Conservation (phyloP, 2,888 invertebrate species). For the Hypolimnas misippus region DNA sequence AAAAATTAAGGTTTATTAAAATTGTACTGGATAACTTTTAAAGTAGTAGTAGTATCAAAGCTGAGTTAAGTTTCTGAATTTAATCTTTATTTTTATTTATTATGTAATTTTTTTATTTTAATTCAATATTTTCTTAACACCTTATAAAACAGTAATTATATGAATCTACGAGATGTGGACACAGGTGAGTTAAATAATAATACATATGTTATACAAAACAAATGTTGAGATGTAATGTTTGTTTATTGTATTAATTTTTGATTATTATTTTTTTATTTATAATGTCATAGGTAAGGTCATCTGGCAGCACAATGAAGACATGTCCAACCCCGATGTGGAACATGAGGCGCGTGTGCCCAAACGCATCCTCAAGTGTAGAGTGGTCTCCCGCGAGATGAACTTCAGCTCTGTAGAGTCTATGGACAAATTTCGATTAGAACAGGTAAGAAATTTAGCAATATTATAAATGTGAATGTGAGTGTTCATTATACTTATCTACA, state of each 20-base stretch:
- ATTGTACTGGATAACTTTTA: too few relatives aligned
- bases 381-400: constrained; percentile 94
- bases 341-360: constrained; percentile 99
- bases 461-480: too few relatives aligned
- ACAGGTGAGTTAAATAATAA: constrained; percentile 64
- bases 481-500: too few relatives aligned
- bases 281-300: constrained; percentile 90
- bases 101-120: background rate
- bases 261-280: background rate
- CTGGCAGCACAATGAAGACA: constrained; percentile 98
- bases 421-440: constrained; percentile 98
- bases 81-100: too few relatives aligned
- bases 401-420: constrained; percentile 96
- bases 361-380: constrained; percentile 96
- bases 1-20: too few relatives aligned
- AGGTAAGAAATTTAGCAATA: too few relatives aligned
- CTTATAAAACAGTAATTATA: constrained; percentile 91
- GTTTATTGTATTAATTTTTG: background rate
- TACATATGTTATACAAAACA: background rate
- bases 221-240: background rate
- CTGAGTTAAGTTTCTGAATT: too few relatives aligned
- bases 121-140: constrained; percentile 52
- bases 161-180: constrained; percentile 98
- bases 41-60: too few relatives aligned
- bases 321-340: constrained; percentile 94